phyloP scores from a whole-genome alignment of 2,888 invertebrate genomes.

The Lamproptera curius region DNA sequence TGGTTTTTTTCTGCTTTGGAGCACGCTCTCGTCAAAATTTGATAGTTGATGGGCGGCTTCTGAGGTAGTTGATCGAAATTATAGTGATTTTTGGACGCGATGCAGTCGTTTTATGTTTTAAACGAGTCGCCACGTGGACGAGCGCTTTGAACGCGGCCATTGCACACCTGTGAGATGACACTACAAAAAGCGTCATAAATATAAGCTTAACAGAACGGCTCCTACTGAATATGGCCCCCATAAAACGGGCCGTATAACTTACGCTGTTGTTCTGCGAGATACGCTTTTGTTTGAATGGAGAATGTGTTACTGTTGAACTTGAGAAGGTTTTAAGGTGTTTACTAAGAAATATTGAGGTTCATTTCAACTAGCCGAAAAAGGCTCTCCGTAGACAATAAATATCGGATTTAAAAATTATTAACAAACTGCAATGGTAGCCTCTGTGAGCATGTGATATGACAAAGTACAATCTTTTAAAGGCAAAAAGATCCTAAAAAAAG shows the following conservation, averaged over 20 bases:
- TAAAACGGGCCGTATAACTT: conserved; percentile 68
- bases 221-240: conserved; percentile 73
- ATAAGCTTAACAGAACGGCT: conserved; percentile 68
- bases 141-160: conserved; percentile 40
- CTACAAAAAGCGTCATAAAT: conserved; percentile 72
- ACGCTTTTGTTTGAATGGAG: conserved; percentile 59
- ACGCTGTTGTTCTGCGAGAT: conserved; percentile 59
- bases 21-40: conserved; percentile 42
- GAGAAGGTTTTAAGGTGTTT: too few species aligned
- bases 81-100: conserved; percentile 61
- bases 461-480: too few species aligned
- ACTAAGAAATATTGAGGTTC: too few species aligned
- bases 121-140: not conserved
- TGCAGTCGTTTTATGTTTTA: conserved; percentile 62
- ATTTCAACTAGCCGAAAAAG: too few species aligned
- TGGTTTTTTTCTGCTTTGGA: conserved; percentile 43
- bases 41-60: conserved; percentile 55
- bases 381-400: too few species aligned
- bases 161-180: conserved; percentile 67
- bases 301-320: conserved; percentile 69
- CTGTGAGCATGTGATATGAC: too few species aligned
- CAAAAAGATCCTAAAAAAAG: too few species aligned
- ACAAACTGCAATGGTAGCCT: too few species aligned
- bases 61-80: conserved; percentile 75
- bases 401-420: too few species aligned